Base-by-base conservation (phyloP, 2,888 invertebrate species). In the Pollenia labialis region DNA sequence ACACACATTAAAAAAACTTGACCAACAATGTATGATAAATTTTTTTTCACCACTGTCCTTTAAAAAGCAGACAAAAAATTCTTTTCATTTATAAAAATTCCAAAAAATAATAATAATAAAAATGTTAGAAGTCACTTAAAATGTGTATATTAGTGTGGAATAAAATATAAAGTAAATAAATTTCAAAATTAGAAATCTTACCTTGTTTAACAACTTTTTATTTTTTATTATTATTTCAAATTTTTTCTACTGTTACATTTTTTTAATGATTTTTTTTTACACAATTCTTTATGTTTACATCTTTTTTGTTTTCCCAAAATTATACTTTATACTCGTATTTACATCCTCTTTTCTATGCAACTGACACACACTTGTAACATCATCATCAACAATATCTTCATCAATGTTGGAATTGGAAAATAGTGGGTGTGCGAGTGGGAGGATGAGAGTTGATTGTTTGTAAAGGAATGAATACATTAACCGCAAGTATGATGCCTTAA, bases 111-210 rank as follows among this genome's bases (percentile, higher is more conserved):
- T 18, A 18, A 18, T 54, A 18, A 54, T 18, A 4, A 54, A 23
- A 56, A 23, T 23, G 18, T 18, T 44, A 16, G 18, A 42, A 40
- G n/a, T 10, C 4, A 23, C 23, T 23, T 23, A 12, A 58, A 18
- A 11, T 6, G n/a, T 12, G 32, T 32, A 32, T 32, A 32, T 32
- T 32, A 32, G 32, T 32, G 32, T 32, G 32, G 4, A 32, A 32
- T 6, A 32, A 32, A 6, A 14, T 2, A 32, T 56, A 72, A 71
- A 71, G 56, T 62, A 77, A 81, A 85, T 77, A 85, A 72, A 85
- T 88, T 89, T 88, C 83, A 88, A 90, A 90, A 90, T 90, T 89
- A 89, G 88, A 90, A 89, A 89, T 89, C 86, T 89, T 89, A 90
- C 89, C 90, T 88, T 88, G 88, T 90, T 90, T 89, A 76, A 76